Conservation (phyloP, 2,797 vertebrate genomes). For the Acrocephalus scirpaceus region DNA sequence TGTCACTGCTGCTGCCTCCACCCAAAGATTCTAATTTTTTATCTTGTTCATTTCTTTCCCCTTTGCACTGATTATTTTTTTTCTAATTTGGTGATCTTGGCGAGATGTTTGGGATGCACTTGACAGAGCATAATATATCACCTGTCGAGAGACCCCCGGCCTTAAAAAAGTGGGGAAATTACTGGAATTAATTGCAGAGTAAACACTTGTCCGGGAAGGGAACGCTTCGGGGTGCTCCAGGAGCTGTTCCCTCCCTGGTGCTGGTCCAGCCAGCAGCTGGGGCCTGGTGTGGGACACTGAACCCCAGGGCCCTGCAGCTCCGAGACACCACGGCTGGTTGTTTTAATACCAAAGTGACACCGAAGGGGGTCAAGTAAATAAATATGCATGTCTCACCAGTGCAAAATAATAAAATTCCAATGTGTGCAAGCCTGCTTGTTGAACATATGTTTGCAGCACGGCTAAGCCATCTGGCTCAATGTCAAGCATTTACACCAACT, state of each 20-base stretch:
- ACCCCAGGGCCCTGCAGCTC: constrained; percentile 63
- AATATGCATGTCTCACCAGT: constrained; percentile 93
- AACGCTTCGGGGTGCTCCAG: not conserved
- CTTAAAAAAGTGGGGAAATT: not conserved
- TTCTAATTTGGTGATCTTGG: not conserved
- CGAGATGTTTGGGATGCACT: not conserved
- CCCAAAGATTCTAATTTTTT: constrained; percentile 14
- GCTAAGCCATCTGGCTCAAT: constrained; percentile 99
- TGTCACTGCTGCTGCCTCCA: not conserved
- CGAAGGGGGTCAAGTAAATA: constrained; percentile 88
- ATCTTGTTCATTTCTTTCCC: not conserved
- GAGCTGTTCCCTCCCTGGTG: not conserved
- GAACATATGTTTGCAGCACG: constrained; percentile 99
- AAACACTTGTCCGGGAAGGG: not conserved
- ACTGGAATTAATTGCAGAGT: not conserved
- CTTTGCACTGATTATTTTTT: not conserved
- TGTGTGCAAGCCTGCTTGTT: constrained; percentile 96
- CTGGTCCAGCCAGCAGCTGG: not conserved
- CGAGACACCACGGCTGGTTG: constrained; percentile 69
- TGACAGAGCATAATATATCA: constrained; percentile 2
- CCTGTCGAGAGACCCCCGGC: not conserved
- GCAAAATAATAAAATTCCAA: constrained; percentile 99
- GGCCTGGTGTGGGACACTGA: constrained; percentile 48
- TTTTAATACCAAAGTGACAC: constrained; percentile 82
- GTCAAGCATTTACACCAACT: constrained; percentile 99